Percentiles rank a stretch among this genome's conserved stretches.
These are phyloP conservation scores for Mythimna impura DNA, from an alignment of 2,888 invertebrate genomes.

Conservation along the genomic window DNA sequence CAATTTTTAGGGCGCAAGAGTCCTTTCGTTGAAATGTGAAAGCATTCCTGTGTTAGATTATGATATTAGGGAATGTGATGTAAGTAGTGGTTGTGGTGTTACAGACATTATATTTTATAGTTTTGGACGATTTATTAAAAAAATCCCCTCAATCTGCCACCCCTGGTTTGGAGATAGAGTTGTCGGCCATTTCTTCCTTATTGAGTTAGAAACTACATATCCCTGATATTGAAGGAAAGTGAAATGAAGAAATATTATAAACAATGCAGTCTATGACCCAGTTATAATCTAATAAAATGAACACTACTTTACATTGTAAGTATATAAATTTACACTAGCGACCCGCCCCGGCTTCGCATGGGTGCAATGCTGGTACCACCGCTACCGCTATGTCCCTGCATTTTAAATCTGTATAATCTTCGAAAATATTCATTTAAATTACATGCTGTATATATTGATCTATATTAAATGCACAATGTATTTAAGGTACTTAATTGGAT, in stretches of 20 bases:
- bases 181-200: slow-evolving; percentile 34
- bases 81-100: slow-evolving; percentile 76
- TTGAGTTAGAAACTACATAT: slow-evolving; percentile 24
- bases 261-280: too few species aligned
- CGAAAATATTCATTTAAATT: too few species aligned
- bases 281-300: too few species aligned
- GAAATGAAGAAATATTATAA: not conserved
- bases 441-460: too few species aligned
- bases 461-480: too few species aligned
- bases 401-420: too few species aligned
- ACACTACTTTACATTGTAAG: not conserved
- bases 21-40: slow-evolving; percentile 82
- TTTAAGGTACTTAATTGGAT: too few species aligned
- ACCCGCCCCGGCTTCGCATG: too few species aligned
- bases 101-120: slow-evolving; percentile 74
- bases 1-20: slow-evolving; percentile 81
- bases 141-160: slow-evolving; percentile 58
- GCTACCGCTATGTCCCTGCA: too few species aligned
- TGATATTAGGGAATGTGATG: slow-evolving; percentile 84
- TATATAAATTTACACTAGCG: too few species aligned
- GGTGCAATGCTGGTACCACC: too few species aligned
- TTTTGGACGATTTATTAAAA: slow-evolving; percentile 71
- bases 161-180: slow-evolving; percentile 50
- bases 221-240: not conserved
- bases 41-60: slow-evolving; percentile 90